Base-by-base conservation (phyloP, 1,140 invertebrate species). In the Aphaenogaster rudis region DNA sequence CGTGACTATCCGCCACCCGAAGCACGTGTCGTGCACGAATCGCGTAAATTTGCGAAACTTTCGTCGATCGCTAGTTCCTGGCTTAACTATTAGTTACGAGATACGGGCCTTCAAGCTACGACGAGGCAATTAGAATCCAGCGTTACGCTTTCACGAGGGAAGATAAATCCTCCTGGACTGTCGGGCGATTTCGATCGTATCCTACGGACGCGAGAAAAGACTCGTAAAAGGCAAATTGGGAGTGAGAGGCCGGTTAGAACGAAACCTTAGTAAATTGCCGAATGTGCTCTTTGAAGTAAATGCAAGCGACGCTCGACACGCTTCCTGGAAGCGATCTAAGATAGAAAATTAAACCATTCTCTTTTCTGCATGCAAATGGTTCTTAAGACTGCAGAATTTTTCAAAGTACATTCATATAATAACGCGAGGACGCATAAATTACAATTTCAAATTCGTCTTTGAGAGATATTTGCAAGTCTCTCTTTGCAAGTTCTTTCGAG, bases 141-240 rank as follows among this genome's bases (percentile, higher is more conserved):
- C 54, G 69, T 84, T 84, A 84, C 80, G 80, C 80, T 84, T 84
- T 84, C 80, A 84, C 69, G 69, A 50, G 13, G n/a, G 42, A 48
- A 50, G 69, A 84, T 76, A 84, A 61, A 84, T 76, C 28, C 9
- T 71, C 36, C 45, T 21, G 54, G 15, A 39, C 5, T 64, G 77
- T 64, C 77, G 61, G 45, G 15, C 42, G 79, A 82, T 72, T 74
- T 72, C 54, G 42, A 84, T 84, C 54, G 64, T 6, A 39, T 81
- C 13, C 7, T 11, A 36, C 17, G 21, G 42, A 54, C 36, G 21
- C 28, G 50, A 15, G 42, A 9, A 17, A n/a, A 61, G 52, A 67
- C 15, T 57, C 11, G 17, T 66, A 48, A 67, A 52, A 39, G 17
- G 48, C 9, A 59, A 82, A 76, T 21, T 74, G n/a, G n/a, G 21